Conservation (phyloP, 2,113 vertebrate species). For the Eulemur rufifrons region DNA sequence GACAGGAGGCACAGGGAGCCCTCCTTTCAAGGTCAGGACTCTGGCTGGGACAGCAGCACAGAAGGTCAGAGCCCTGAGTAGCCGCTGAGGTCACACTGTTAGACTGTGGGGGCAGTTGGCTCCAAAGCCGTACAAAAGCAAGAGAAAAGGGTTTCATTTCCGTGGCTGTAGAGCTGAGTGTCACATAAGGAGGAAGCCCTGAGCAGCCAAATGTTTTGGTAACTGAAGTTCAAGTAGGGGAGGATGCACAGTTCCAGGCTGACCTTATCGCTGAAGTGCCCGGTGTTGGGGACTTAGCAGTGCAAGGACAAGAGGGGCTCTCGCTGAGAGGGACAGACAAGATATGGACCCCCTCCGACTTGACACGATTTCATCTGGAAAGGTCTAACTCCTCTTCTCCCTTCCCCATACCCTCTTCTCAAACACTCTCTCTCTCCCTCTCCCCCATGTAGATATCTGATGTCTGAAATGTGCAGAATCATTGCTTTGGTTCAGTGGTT, state of each 20-base stretch:
- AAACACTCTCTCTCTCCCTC: no score
- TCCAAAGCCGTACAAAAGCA: slow-evolving; percentile 42
- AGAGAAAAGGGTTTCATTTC: slow-evolving; percentile 59
- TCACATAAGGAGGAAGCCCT: neutral
- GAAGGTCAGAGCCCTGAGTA: slow-evolving; percentile 52
- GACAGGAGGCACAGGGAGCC: slow-evolving; percentile 27
- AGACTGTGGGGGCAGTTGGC: slow-evolving; percentile 7
- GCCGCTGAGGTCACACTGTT: slow-evolving; percentile 54
- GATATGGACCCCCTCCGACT: neutral
- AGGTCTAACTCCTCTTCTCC: neutral
- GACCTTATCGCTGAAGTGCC: neutral
- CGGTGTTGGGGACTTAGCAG: neutral
- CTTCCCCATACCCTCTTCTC: no score
- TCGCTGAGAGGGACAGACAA: neutral
- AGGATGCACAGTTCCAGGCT: rapidly evolving
- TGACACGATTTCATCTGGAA: rapidly evolving
- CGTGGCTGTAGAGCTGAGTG: neutral
- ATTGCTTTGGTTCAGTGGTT: neutral
- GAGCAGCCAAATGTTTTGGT: neutral
- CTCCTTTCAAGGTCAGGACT: slow-evolving; percentile 57
- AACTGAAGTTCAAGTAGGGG: neutral
- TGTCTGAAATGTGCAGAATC: neutral
- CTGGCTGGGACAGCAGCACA: slow-evolving; percentile 43
- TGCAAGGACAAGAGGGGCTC: neutral
- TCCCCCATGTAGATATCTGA: neutral